A percentile compares a stretch with the other conserved stretches of the same genome.
Conservation (phyloP, 1,140 invertebrate genomes). For the Cherax quadricarinatus region DNA sequence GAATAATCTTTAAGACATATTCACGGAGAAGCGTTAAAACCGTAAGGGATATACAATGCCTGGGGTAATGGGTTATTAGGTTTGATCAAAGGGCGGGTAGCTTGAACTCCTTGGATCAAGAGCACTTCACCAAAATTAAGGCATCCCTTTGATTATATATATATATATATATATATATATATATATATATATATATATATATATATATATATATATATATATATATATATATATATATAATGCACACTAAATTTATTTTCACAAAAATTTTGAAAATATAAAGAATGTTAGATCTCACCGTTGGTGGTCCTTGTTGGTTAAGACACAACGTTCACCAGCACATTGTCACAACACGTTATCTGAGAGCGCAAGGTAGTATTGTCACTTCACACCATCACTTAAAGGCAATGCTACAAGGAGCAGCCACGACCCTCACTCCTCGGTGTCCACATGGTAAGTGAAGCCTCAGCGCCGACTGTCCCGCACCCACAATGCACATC, state of each 20-base stretch:
- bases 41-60: too few species aligned
- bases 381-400: constrained; percentile 20
- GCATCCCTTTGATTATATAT: not conserved
- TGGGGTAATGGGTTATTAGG: too few species aligned
- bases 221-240: constrained; percentile 31
- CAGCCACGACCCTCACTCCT: constrained; percentile 37
- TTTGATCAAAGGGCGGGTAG: too few species aligned
- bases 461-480: not conserved
- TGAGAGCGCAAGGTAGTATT: not conserved
- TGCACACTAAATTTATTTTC: not conserved
- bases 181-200: constrained; percentile 24
- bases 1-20: too few species aligned
- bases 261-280: not conserved
- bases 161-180: constrained; percentile 16
- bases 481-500: constrained; percentile 24
- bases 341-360: constrained; percentile 35
- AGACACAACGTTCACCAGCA: constrained; percentile 31
- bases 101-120: too few species aligned
- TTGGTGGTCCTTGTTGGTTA: not conserved
- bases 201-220: constrained; percentile 35
- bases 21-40: too few species aligned
- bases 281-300: constrained; percentile 18
- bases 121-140: too few species aligned
- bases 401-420: constrained; percentile 24
- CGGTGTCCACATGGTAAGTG: constrained; percentile 50